Evolutionary conservation across 1,140 invertebrate species (phyloP).

Genomic region (Hyposmocoma kahamanoa): DNA sequence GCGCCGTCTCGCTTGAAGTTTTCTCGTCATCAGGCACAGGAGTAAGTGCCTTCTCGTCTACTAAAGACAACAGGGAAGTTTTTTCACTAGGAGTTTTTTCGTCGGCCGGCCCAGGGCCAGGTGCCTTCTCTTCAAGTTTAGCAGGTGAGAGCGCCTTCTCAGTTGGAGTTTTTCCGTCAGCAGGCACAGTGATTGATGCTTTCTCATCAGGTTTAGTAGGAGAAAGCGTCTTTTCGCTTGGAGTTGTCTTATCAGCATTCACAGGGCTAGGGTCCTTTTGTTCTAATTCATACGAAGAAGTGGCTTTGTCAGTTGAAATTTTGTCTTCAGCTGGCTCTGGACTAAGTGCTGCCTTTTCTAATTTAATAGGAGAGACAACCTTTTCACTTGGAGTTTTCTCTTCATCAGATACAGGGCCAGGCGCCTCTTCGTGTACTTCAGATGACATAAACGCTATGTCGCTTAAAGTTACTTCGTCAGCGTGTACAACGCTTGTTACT

Average conservation of each 20-base stretch:
- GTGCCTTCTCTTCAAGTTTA: background rate
- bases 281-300: background rate
- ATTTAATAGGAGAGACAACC: background rate
- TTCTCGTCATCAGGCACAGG: no score
- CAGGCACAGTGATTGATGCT: background rate
- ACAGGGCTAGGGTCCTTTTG: no score
- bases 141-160: background rate
- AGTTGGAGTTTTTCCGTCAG: background rate
- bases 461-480: no score
- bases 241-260: background rate
- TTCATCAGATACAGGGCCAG: background rate
- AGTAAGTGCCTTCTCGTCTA: background rate
- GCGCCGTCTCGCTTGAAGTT: background rate
- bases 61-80: background rate
- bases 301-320: background rate
- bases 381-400: background rate
- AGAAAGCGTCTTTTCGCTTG: background rate
- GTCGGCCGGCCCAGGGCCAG: background rate
- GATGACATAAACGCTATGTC: constrained; percentile 10
- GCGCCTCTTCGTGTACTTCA: background rate
- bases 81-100: background rate
- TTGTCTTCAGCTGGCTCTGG: background rate
- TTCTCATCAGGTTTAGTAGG: background rate
- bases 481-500: constrained; percentile 4
- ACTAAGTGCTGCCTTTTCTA: background rate